Evolutionary conservation across 2,888 invertebrate species (phyloP).

Genomic region (Euplexia lucipara): DNA sequence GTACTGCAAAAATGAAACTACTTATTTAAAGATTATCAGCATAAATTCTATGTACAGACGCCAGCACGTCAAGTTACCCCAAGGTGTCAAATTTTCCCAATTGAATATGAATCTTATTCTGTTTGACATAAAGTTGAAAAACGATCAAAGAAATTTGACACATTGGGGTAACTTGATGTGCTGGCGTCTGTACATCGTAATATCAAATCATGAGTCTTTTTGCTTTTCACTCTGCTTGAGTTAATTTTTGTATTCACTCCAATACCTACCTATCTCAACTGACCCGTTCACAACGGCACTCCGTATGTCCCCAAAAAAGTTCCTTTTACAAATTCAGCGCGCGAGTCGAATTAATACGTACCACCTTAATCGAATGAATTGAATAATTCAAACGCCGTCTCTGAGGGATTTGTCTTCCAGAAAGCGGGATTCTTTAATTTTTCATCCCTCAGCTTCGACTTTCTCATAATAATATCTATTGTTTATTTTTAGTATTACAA

Average conservation of each 20-base stretch:
- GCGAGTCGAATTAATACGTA: slow-evolving; percentile 79
- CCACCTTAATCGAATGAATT: slow-evolving; percentile 82
- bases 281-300: not conserved
- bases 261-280: not conserved
- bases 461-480: slow-evolving; percentile 56
- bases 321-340: slow-evolving; percentile 73
- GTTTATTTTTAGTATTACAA: slow-evolving; percentile 43
- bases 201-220: too few relatives aligned
- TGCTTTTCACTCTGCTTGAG: too few relatives aligned
- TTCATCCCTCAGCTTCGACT: slow-evolving; percentile 63
- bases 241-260: not conserved
- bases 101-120: too few relatives aligned
- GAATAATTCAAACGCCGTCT: slow-evolving; percentile 80
- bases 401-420: slow-evolving; percentile 72
- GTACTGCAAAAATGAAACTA: too few relatives aligned
- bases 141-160: too few relatives aligned
- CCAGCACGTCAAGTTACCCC: too few relatives aligned
- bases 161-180: too few relatives aligned
- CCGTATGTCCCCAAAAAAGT: slow-evolving; percentile 54
- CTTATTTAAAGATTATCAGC: too few relatives aligned
- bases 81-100: too few relatives aligned
- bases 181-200: too few relatives aligned
- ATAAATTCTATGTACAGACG: too few relatives aligned
- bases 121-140: too few relatives aligned
- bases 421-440: slow-evolving; percentile 70